A percentile compares a stretch with the other conserved stretches of the same genome.
Conservation (phyloP, 2,888 invertebrate genomes). For the Hyles lineata region DNA sequence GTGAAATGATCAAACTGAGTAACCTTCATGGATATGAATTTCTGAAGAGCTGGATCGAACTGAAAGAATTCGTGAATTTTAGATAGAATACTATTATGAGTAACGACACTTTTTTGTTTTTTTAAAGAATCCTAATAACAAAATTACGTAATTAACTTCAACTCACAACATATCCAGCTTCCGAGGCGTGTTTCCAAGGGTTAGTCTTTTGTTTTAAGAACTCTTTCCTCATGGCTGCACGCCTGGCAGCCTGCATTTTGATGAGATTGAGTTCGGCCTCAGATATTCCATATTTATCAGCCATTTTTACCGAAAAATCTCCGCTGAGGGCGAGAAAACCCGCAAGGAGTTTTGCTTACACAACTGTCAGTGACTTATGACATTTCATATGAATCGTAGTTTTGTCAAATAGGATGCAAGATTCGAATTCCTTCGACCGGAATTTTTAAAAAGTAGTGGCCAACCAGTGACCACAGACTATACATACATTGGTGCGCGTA, state of each 20-base stretch:
- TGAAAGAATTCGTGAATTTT: conserved; percentile 68
- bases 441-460: too few relatives aligned
- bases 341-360: conserved; percentile 6
- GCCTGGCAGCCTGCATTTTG: conserved; percentile 85
- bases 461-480: too few relatives aligned
- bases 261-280: conserved; percentile 79
- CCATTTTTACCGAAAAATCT: conserved; percentile 56
- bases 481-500: too few relatives aligned
- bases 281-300: conserved; percentile 83
- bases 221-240: conserved; percentile 87
- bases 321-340: neutral
- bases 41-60: conserved; percentile 92
- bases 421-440: too few relatives aligned
- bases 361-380: conserved; percentile 20
- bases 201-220: conserved; percentile 89
- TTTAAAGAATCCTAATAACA: conserved; percentile 29
- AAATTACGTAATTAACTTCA: conserved; percentile 73
- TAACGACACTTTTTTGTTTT: conserved; percentile 29
- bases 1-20: conserved; percentile 87
- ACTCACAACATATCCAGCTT: conserved; percentile 90
- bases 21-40: conserved; percentile 89
- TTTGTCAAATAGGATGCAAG: too few relatives aligned
- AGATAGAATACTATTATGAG: neutral
- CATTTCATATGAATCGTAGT: neutral
- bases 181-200: conserved; percentile 88